phyloP scores from a whole-genome alignment of 1,140 invertebrate species.

The Trichonephila clavipes region DNA sequence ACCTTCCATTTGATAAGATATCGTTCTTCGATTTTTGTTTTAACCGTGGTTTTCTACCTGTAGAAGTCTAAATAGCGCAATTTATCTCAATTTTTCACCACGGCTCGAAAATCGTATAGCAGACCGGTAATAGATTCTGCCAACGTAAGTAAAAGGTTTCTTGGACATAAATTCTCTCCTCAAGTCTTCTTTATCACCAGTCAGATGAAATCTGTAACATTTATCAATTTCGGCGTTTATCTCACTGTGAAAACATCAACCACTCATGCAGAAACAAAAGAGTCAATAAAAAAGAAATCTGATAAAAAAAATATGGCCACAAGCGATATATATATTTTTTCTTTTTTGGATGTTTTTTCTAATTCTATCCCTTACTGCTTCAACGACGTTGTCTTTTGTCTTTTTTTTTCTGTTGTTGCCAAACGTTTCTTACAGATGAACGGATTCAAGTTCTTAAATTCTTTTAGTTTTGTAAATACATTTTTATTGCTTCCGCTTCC shows the following conservation, averaged over 20 bases:
- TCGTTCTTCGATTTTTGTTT: neutral
- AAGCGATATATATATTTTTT: conserved; percentile 41
- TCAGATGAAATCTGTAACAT: conserved; percentile 70
- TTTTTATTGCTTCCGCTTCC: conserved; percentile 62
- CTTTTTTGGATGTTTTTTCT: neutral
- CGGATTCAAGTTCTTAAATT: conserved; percentile 68
- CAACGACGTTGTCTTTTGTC: no score
- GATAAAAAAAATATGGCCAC: conserved; percentile 63
- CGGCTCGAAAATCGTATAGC: neutral
- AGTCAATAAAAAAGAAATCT: conserved; percentile 68
- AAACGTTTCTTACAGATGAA: conserved; percentile 61
- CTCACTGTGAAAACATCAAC: conserved; percentile 71
- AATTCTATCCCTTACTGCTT: no score
- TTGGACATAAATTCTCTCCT: conserved; percentile 44
- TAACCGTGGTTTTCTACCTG: neutral
- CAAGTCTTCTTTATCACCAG: conserved; percentile 71
- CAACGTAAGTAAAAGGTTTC: conserved; percentile 63
- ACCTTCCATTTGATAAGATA: neutral
- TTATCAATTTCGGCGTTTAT: conserved; percentile 75
- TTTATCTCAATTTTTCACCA: conserved; percentile 69
- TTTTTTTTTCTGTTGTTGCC: neutral
- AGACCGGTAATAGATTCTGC: conserved; percentile 64
- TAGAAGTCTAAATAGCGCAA: conserved; percentile 3
- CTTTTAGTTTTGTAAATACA: conserved; percentile 65
- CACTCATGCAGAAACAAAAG: conserved; percentile 65